Base-by-base conservation (phyloP, 2,888 invertebrate species). In the Lasioglossum villosulum region DNA sequence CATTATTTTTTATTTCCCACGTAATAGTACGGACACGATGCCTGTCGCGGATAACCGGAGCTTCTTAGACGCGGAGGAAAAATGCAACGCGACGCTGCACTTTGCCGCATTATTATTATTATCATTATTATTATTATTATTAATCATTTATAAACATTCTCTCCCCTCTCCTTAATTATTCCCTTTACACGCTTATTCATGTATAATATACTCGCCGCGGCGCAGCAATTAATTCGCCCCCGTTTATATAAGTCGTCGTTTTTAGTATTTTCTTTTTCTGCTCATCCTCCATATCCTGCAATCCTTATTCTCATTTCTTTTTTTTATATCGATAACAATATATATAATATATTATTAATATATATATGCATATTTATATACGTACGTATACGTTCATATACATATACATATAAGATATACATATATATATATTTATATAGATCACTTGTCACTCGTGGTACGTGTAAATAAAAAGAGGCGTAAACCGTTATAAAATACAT, bases 401-500 rank as follows among this genome's bases (percentile, higher is more conserved):
- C 63, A 19, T 63, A 89, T 90, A 88, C 89, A 83, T 82, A 78
- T 86, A 86, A 87, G 86, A 80, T 87, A 78, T 88, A 88, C 83
- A 83, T 39, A 39, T 39, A 39, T 39, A 39, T 12, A 2, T 86
- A 81, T 95, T 94, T 70, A 82, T 84, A 83, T 68, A 82, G 85
- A 82, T 95, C 94, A 95, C 94, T 95, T 94, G 94, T 95, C 94
- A 94, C 94, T 94, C 93, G 92, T 94, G 92, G 94, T 94, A 94
- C 92, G 91, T 94, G 93, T 94, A 94, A 95, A 95, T 93, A 94
- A 95, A 94, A 94, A 93, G 93, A 94, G 92, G 94, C 94, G 94
- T 95, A 95, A 95, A 95, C 92, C 94, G 93, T 95, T 95, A 95
- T 94, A 95, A 95, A 95, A 95, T 95, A 95, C 95, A 95, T 95